Evolutionary conservation across 2,888 invertebrate species (phyloP).

Genomic region (Nomada flava): DNA sequence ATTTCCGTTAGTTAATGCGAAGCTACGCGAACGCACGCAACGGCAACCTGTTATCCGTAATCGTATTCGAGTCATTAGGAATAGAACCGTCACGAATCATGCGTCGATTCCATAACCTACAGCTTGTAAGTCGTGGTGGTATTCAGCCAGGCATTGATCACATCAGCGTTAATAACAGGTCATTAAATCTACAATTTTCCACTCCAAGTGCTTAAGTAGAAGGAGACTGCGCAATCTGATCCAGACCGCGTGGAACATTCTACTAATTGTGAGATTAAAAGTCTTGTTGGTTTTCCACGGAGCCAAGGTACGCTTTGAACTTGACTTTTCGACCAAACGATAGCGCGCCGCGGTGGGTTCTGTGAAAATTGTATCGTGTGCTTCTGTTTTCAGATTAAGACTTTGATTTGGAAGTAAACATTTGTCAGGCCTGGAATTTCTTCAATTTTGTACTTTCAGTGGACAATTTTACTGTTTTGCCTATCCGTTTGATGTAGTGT

Average conservation of each 20-base stretch:
- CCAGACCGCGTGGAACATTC: neutral
- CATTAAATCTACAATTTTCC: conserved; percentile 36
- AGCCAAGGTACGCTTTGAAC: neutral
- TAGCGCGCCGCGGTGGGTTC: too few species aligned
- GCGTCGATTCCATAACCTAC: conserved; percentile 19
- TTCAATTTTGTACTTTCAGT: neutral
- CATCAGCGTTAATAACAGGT: conserved; percentile 33
- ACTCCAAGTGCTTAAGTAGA: neutral
- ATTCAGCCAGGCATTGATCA: conserved; percentile 20
- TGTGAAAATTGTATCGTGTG: neutral
- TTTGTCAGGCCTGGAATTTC: neutral
- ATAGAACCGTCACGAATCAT: conserved; percentile 25
- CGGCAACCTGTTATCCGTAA: conserved; percentile 10
- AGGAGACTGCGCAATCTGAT: conserved; percentile 10
- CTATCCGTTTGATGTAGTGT: too few species aligned
- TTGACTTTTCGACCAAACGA: neutral
- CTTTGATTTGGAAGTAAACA: neutral
- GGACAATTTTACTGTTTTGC: too few species aligned
- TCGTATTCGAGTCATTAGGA: conserved; percentile 31
- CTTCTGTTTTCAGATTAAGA: too few species aligned
- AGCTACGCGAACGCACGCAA: conserved; percentile 21
- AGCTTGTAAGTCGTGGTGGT: conserved; percentile 22
- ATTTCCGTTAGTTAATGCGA: conserved; percentile 33
- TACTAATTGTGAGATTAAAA: neutral
- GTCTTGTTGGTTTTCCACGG: neutral